phyloP scores from a whole-genome alignment of 2,113 vertebrate species.

The Marmota flaviventris region DNA sequence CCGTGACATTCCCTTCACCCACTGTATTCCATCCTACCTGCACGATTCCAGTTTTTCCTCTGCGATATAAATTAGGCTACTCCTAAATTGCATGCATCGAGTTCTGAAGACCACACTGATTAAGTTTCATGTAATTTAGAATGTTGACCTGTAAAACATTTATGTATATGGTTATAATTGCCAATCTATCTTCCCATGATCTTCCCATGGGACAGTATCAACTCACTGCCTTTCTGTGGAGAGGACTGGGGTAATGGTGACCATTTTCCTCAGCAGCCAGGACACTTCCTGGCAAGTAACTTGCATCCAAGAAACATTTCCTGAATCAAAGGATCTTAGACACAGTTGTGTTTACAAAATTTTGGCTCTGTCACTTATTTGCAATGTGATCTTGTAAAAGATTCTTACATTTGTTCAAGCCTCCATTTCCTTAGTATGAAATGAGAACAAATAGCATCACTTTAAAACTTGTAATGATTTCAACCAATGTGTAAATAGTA shows the following conservation, averaged over 20 bases:
- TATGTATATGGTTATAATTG: not conserved
- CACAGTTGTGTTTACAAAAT: not conserved
- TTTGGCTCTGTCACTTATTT: not conserved
- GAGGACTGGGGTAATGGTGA: accelerated
- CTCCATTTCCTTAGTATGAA: not conserved
- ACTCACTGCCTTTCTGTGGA: not conserved
- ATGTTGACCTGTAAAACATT: not conserved
- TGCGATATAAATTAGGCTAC: not conserved
- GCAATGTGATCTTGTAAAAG: not conserved
- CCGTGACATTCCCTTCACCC: not conserved
- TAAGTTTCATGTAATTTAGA: not conserved
- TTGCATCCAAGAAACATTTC: not conserved
- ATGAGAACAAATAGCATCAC: not conserved
- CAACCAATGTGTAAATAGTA: not conserved
- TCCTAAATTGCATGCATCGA: not conserved
- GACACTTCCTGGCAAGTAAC: not conserved
- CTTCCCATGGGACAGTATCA: not conserved
- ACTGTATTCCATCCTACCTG: not conserved
- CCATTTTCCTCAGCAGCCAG: not conserved
- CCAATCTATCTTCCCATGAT: not conserved
- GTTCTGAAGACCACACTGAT: not conserved
- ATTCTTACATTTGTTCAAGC: not conserved
- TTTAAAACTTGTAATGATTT: not conserved
- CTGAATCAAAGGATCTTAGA: not conserved
- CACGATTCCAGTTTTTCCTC: not conserved